Evolutionary conservation across 2,888 invertebrate species (phyloP).

Genomic region (Lasiommata megera): DNA sequence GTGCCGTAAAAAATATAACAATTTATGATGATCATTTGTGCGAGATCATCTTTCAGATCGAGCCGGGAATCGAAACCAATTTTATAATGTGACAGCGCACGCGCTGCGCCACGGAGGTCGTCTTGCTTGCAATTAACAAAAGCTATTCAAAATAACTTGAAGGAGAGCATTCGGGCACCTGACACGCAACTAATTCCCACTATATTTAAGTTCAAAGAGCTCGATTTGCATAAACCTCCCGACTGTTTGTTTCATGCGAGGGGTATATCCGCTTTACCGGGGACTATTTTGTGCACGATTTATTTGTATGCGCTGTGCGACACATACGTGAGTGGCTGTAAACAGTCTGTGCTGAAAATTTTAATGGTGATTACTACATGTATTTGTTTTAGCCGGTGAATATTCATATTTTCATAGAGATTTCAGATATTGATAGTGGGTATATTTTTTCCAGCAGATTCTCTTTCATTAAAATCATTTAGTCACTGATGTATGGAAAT

Average conservation of each 20-base stretch:
- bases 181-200: constrained; percentile 78
- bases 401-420: constrained; percentile 1
- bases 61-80: no score
- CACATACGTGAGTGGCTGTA: constrained; percentile 43
- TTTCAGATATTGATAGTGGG: constrained; percentile 1
- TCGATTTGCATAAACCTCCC: constrained; percentile 78
- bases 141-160: not conserved
- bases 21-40: no score
- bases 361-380: constrained; percentile 37
- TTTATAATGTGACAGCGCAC: no score
- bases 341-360: constrained; percentile 46
- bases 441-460: not conserved
- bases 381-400: constrained; percentile 24
- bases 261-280: constrained; percentile 71
- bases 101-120: no score
- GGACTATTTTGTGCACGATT: constrained; percentile 71
- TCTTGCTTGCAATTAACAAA: no score
- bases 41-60: no score
- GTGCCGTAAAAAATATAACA: no score
- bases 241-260: constrained; percentile 76
- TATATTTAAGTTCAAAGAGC: constrained; percentile 76
- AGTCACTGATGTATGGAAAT: not conserved
- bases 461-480: not conserved
- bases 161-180: constrained; percentile 56
- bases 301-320: constrained; percentile 61